phyloP scores from a whole-genome alignment of 2,797 vertebrate species.

The Artibeus lituratus region DNA sequence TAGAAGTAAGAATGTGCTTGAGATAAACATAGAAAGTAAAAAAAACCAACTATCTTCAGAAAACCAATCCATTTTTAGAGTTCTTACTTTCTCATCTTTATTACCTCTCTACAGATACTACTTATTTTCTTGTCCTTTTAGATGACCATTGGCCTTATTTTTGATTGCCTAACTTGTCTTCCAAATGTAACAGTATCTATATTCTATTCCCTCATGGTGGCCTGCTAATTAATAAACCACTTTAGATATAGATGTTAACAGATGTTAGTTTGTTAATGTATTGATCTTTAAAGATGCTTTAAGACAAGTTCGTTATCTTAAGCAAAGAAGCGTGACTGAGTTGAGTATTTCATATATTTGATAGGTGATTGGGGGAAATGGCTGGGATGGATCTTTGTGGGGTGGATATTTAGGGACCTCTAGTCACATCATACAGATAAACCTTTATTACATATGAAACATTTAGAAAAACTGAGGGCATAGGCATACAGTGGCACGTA shows the following conservation, averaged over 20 bases:
- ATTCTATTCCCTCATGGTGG: neutral
- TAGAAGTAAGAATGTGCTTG: neutral
- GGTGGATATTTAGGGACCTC: neutral
- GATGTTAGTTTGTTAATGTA: neutral
- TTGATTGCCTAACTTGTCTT: neutral
- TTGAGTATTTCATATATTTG: neutral
- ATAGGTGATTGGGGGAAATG: neutral
- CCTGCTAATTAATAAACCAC: neutral
- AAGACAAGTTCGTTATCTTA: neutral
- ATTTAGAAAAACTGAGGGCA: neutral
- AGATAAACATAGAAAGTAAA: neutral
- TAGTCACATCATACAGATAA: neutral
- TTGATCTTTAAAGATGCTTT: neutral
- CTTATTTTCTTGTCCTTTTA: neutral
- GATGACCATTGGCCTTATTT: neutral
- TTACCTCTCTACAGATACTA: neutral
- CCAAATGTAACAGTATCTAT: neutral
- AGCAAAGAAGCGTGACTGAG: neutral
- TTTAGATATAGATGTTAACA: neutral
- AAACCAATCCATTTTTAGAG: neutral
- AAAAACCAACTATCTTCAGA: neutral
- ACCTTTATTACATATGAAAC: neutral
- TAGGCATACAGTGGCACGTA: neutral
- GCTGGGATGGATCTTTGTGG: neutral
- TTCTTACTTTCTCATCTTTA: neutral